Conservation (phyloP, 2,113 vertebrate species). For the Actinemys pallida region DNA sequence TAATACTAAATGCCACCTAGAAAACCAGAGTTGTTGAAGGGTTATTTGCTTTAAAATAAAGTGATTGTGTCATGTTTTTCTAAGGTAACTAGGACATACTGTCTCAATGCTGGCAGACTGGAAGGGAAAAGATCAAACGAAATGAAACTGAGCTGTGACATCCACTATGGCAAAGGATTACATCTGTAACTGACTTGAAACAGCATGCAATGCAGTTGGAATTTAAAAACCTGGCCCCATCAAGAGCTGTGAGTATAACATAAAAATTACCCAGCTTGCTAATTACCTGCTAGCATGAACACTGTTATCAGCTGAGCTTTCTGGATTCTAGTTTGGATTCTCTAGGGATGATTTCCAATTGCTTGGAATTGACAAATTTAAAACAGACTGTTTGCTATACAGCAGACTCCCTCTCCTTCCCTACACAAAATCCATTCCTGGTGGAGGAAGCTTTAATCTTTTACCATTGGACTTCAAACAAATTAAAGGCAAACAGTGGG, state of each 20-base stretch:
- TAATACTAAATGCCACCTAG: neutral
- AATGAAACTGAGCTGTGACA: neutral
- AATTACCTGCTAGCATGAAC: neutral
- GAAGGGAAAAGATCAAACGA: neutral
- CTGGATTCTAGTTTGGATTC: neutral
- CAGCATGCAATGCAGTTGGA: neutral
- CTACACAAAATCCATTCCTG: neutral
- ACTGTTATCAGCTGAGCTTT: neutral
- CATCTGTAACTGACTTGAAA: neutral
- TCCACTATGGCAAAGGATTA: neutral
- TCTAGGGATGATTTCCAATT: neutral
- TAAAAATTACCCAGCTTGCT: neutral
- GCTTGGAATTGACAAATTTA: neutral
- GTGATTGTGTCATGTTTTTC: neutral
- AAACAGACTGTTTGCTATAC: neutral
- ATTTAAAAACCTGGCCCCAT: neutral
- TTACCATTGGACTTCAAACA: neutral
- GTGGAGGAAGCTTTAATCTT: neutral
- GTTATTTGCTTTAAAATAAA: neutral
- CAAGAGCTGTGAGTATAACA: neutral
- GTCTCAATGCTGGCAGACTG: neutral
- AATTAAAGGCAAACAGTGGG: neutral
- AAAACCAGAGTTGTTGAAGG: neutral
- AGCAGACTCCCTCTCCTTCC: neutral
- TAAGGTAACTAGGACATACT: neutral